Evolutionary conservation across 2,113 vertebrate species (phyloP), one percentile per base, ranked within the genome.

Genomic region (Antigone vipio): DNA sequence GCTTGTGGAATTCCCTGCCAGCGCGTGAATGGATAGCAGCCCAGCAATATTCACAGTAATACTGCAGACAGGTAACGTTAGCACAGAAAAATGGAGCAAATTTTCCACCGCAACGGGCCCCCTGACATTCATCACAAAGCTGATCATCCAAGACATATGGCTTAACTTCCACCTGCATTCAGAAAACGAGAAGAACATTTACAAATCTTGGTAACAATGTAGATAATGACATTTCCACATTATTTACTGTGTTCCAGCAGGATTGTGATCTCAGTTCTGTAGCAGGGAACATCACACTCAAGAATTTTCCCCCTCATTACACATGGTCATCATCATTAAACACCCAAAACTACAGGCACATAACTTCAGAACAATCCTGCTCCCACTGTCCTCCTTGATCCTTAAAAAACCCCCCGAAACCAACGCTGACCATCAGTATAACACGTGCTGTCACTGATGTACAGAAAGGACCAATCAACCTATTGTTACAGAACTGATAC

Each of bases 21-120:
- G 99, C 99, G 5, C 99, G 98, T 92, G 99, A 99, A 95, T 99
- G 99, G 97, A 99, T 99, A 98, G 99, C 99, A 96, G 99, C 99
- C 99, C 99, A 99, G 98, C 99, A 99, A 98, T 99, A 99, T 99
- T 99, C 99, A 97, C 99, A 99, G 99, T 99, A 99, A 98, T 99
- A 99, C 99, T 99, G 99, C 98, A 99, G 99, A 98, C 99, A 99
- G 98, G 99, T 99, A 98, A 99, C 99, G 50, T 99, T 99, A 98
- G 99, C 99, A 98, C 99, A 99, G 99, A 99, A 99, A 98, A 99
- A 99, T 59, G 99, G 99, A 89, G 99, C 99, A 81, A 99, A 99
- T 97, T 99, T 99, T 50, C 99, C 99, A 96, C 99, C 99, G 20
- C 99, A 99, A 95, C 99, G 99, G 85, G 99, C 99, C 97, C 99